phyloP scores from a whole-genome alignment of 2,113 vertebrate genomes.

The Xenopus borealis region DNA sequence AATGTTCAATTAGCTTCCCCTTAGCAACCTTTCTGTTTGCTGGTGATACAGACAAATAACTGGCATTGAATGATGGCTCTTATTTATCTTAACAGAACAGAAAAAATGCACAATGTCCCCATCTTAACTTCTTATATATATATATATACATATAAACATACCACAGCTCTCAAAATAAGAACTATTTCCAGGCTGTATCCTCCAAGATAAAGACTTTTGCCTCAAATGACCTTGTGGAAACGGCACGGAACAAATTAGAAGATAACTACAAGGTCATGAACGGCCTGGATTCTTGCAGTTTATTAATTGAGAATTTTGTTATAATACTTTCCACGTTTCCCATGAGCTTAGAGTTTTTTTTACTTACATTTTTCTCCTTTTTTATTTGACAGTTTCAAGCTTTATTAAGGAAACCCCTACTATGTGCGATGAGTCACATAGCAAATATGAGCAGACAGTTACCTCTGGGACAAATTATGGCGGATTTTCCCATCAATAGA shows the following conservation, averaged over 20 bases:
- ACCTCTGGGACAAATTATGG: constrained; percentile 1
- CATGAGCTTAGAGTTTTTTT: not conserved
- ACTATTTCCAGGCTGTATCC: not conserved
- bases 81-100: constrained; percentile 6
- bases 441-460: not conserved
- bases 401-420: not conserved
- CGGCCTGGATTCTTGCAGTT: not conserved
- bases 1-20: not conserved
- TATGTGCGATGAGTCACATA: not conserved
- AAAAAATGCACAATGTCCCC: constrained; percentile 7
- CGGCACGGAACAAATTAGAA: not conserved
- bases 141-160: not conserved
- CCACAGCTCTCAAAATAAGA: not conserved
- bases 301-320: not conserved
- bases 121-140: not conserved
- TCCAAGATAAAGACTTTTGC: constrained; percentile 1
- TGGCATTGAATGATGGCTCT: constrained; percentile 5
- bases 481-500: not conserved
- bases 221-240: constrained; percentile 11
- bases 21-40: constrained; percentile 15
- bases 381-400: not conserved
- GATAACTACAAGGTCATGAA: constrained; percentile 9
- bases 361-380: not conserved
- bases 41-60: constrained; percentile 17
- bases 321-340: not conserved